phyloP scores from a whole-genome alignment of 2,113 vertebrate species.

The Takifugu flavidus region DNA sequence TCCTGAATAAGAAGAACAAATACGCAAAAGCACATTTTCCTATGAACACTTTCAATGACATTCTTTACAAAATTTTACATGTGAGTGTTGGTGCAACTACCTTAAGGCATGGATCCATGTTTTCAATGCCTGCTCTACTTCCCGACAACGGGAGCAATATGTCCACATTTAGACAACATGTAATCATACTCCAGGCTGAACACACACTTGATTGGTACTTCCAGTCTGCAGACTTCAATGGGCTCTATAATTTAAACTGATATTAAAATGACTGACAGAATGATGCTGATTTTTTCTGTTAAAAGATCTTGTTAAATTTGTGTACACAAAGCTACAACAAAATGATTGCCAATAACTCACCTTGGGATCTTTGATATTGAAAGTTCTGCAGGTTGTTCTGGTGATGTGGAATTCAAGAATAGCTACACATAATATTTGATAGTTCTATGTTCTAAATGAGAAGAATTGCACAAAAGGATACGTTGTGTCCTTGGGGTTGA shows the following conservation, averaged over 20 bases:
- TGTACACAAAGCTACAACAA: not conserved
- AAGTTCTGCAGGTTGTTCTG: slow-evolving; percentile 88
- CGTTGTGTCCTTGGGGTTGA: slow-evolving; percentile 90
- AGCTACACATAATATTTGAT: not conserved
- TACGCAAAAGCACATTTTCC: not conserved
- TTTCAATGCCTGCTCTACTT: slow-evolving; percentile 51
- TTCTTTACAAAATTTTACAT: not conserved
- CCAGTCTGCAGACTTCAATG: slow-evolving; percentile 91
- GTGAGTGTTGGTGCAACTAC: slow-evolving; percentile 50
- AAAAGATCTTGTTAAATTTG: not conserved
- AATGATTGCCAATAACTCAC: slow-evolving; percentile 56
- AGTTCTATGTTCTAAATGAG: not conserved
- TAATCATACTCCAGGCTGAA: slow-evolving; percentile 80
- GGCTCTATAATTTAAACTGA: slow-evolving; percentile 68
- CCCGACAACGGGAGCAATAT: slow-evolving; percentile 81
- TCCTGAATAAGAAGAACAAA: slow-evolving; percentile 75
- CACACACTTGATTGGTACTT: slow-evolving; percentile 85
- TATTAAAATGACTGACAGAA: not conserved
- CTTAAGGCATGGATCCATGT: slow-evolving; percentile 80
- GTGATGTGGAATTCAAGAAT: not conserved
- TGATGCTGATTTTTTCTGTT: not conserved
- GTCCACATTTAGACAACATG: slow-evolving; percentile 82
- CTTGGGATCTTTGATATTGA: slow-evolving; percentile 87
- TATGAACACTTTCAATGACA: slow-evolving; percentile 1
- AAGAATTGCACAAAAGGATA: slow-evolving; percentile 78